Base-by-base conservation (phyloP, 2,113 vertebrate genomes). In the Gambusia affinis region DNA sequence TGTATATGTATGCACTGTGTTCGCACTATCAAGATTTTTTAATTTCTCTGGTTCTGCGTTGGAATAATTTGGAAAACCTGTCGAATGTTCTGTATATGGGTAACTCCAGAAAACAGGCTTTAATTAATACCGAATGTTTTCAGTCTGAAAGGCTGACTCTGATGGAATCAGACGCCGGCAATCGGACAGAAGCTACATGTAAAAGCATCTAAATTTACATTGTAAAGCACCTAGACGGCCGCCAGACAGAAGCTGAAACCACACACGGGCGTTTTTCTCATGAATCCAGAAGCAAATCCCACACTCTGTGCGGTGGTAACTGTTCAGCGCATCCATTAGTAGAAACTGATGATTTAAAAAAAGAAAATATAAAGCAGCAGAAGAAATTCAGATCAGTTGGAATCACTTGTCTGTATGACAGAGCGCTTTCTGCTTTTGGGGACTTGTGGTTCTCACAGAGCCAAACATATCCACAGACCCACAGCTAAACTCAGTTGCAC, bases 281-380 rank as follows among this genome's bases (percentile, higher is more conserved):
- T 57, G 51, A 57, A 57, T 57, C 51, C 51, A 92, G 93, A 93
- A 82, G 63, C 76, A 70, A 73, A 83, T 72, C 82, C 68, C 93
- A 95, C 93, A 93, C 95, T 95, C 96, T 97, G 96, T 96, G 94
- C 96, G 97, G 96, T 96, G 97, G 95, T 97, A 96, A 96, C 95
- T 97, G 96, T 96, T 96, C 95, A 94, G 95, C 93, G 94, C 90
- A 92, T 93, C 90, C 76, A 63, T 77, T 83, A 71, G 67, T 76
- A 85, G 68, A 73, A 78, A 60, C 66, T 57, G 81, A 12, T n/a
- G 51, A 57, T 57, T 57, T 22, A 54, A 54, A 22, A 28, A 30
- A 29, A 63, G 2, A 15, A 27, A 37, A 30, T 14, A 15, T 15
- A 29, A 61, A 19, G 61, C 6, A 63, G 29, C 61, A 65, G 84